These are phyloP conservation scores for Silurus aristotelis DNA, from an alignment of 2,797 vertebrate species.

Conservation along the genomic window DNA sequence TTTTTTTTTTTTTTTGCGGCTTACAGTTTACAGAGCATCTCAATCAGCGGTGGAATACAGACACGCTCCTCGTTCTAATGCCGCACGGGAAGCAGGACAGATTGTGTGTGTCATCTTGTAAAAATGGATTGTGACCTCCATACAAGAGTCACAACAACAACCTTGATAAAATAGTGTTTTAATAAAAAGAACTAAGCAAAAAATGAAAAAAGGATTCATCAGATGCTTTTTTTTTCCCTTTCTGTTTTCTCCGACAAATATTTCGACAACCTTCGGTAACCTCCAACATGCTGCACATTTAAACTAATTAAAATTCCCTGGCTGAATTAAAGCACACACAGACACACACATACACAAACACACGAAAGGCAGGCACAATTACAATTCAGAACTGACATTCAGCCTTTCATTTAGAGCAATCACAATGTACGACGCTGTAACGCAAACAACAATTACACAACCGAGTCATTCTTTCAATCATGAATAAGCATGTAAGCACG, in stretches of 20 bases:
- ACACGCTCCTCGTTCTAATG: neutral
- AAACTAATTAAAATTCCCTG: conserved; percentile 54
- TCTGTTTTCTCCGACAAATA: neutral
- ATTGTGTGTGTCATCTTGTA: neutral
- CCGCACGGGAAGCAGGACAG: neutral
- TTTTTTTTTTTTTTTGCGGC: neutral
- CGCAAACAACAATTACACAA: conserved; percentile 4
- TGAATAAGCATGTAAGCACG: neutral
- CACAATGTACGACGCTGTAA: neutral
- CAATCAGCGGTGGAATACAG: neutral
- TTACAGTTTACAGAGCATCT: neutral
- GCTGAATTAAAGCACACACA: conserved; percentile 16
- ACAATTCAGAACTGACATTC: conserved; percentile 51
- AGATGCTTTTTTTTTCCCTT: neutral
- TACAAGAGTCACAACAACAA: neutral
- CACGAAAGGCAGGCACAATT: conserved; percentile 54
- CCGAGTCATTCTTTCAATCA: neutral
- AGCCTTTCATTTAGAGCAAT: conserved; percentile 45
- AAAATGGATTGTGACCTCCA: neutral
- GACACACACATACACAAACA: neutral
- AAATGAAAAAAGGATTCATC: neutral
- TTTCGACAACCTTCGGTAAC: conserved; percentile 35
- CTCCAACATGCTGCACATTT: conserved; percentile 45
- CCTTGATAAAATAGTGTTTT: conserved; percentile 42
- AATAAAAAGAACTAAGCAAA: neutral